Conservation (phyloP, 1,140 invertebrate species). For the Trachymyrmex cornetzi region DNA sequence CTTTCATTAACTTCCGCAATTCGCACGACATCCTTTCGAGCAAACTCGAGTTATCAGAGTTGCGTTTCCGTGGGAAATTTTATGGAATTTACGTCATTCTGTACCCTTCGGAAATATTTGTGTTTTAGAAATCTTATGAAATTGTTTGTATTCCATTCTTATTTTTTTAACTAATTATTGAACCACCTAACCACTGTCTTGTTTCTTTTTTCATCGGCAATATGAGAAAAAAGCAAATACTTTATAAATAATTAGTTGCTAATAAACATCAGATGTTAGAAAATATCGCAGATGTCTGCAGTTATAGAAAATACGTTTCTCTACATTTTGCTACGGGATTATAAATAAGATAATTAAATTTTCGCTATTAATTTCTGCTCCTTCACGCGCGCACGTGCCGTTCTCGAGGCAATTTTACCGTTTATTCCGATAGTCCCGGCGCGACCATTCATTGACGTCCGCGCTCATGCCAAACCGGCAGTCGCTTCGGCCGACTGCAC, state of each 20-base stretch:
- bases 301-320: slow-evolving; percentile 1
- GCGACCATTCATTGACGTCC: slow-evolving; percentile 67
- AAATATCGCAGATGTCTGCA: not conserved
- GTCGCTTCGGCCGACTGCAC: slow-evolving; percentile 74
- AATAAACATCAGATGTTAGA: not conserved
- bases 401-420: slow-evolving; percentile 53
- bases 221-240: not conserved
- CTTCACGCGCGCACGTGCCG: slow-evolving; percentile 27
- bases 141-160: not conserved
- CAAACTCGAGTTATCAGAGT: slow-evolving; percentile 39
- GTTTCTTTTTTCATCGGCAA: not conserved
- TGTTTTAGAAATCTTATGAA: not conserved
- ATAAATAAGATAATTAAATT: slow-evolving; percentile 18
- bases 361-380: slow-evolving; percentile 31
- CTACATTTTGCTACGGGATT: not conserved
- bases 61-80: slow-evolving; percentile 4
- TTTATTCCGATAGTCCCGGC: slow-evolving; percentile 53
- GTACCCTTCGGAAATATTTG: not conserved
- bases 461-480: slow-evolving; percentile 70
- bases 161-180: not conserved
- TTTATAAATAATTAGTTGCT: not conserved
- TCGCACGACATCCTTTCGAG: slow-evolving; percentile 23
- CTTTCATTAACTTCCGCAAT: slow-evolving; percentile 41
- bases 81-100: slow-evolving; percentile 15
- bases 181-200: not conserved